Evolutionary conservation across 2,113 vertebrate genomes (phyloP).

Genomic region (Actenoides hombroni): DNA sequence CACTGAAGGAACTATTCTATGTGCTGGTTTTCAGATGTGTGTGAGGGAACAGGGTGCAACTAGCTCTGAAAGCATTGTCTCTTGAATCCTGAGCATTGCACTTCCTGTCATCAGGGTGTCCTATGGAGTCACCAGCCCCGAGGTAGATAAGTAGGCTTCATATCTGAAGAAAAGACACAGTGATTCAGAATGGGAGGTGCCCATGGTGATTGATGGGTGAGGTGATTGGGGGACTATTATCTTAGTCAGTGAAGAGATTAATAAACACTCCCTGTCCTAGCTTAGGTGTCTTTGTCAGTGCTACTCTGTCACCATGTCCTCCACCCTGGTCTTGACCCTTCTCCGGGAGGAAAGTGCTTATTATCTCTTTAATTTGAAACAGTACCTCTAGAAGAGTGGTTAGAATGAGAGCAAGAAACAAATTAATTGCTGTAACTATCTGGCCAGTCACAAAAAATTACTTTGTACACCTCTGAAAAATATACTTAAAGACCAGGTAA

Average conservation of each 20-base stretch:
- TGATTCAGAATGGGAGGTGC: not conserved
- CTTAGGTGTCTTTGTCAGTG: not conserved
- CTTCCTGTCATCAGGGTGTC: not conserved
- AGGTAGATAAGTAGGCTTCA: not conserved
- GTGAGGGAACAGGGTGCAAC: not conserved
- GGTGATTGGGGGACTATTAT: not conserved
- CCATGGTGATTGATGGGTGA: not conserved
- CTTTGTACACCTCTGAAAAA: not conserved
- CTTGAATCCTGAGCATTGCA: not conserved
- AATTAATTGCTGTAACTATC: not conserved
- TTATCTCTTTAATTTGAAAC: not conserved
- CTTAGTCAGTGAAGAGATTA: not conserved
- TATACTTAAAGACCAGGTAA: not conserved
- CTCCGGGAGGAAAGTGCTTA: not conserved
- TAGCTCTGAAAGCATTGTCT: not conserved
- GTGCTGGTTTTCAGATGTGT: not conserved
- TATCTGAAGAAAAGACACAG: not conserved
- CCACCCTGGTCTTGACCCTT: not conserved
- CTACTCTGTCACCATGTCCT: not conserved
- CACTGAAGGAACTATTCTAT: not conserved
- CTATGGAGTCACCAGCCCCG: not conserved
- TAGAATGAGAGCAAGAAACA: not conserved
- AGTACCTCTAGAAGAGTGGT: not conserved
- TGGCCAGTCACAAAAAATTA: not conserved
- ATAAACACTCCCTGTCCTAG: not conserved